Evolutionary conservation across 1,140 invertebrate genomes (phyloP), one percentile per base, ranked within the genome.

Genomic region (Ostrea edulis): DNA sequence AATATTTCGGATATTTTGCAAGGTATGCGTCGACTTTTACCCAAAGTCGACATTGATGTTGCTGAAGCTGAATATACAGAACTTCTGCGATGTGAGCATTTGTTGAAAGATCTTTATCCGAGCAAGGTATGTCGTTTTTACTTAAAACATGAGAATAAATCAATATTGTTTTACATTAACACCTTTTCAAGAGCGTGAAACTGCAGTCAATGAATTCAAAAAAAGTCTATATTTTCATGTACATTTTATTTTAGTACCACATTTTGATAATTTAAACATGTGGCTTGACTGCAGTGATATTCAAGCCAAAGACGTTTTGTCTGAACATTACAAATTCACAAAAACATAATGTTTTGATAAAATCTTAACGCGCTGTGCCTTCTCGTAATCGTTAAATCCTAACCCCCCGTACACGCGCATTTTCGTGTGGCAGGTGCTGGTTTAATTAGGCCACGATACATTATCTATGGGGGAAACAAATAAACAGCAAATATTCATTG

Each of bases 41-140:
- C 83, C 0, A 85, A 85, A n/a, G 29, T 58, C 5, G 83, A 85
- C 20, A 62, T 62, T 14, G 83, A 85, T 35, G 55, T 85, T 25
- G 83, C 53, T 1, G 83, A 85, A 62, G 53, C 83, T 44, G 83
- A 85, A 20, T 85, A 85, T 29, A 20, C 51, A 4, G 83, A 85
- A 85, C 20, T 85, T 9, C 17, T 85, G 29, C 20, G 83, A 25
- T 85, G 53, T 58, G 83, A 85, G 35, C 83, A 85, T 62, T 85
- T 85, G 83, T 55, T 85, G 55, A 85, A 85, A 62, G 83, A 85
- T 12, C 54, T 85, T 20, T 62, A 85, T 29, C 83, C 83, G 4
- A 58, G 51, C 29, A 85, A 85, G 54, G 83, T 85, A 58, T 25
- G 83, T 51, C 5, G 8, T 8, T 77, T 25, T 77, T 77, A 29